Base-by-base conservation (phyloP, 2,797 vertebrate species). In the Chelon auratus region DNA sequence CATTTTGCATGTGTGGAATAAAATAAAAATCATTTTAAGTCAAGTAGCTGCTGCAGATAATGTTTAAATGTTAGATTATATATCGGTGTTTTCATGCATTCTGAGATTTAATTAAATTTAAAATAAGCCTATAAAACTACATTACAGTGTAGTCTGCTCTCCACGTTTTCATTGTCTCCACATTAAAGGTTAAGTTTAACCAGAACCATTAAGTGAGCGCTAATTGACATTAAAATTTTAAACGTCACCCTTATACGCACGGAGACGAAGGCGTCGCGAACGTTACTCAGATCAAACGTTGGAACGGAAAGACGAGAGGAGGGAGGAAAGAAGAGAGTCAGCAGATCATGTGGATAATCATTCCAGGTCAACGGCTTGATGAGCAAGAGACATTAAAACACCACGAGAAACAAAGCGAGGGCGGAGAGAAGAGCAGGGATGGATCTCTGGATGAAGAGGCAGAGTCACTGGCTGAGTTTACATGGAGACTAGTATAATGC, bases 331-430 rank as follows among this genome's bases (percentile, higher is more conserved):
- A 68, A 18, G 50, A 18, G 47, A n/a, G 78, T 2, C 39, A 64
- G 78, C 82, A 76, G 82, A 81, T 87, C 73, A 56, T 73, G 82
- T 81, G 84, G 74, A 87, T 79, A 79, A 89, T 88, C 75, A 64
- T 84, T 88, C 80, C 78, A 86, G 82, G 81, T 90, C 85, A 89
- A 75, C 37, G 51, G 63, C 74, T 62, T 83, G 75, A 86, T 82
- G 84, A 88, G 77, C 24, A 26, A 72, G 70, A 85, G 74, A 75
- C 84, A 72, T 80, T 76, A 78, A 75, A 72, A 55, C 72, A 82
- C 30, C 62, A 62, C 62, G 9, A 54, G 55, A 72, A 54, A 69
- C 72, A 60, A 73, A 75, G 0, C 22, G 22, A 22, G 22, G 56
- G 61, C 57, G 62, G 47, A 70, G 47, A 20, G 55, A 55, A 42